These are phyloP conservation scores for Leptinotarsa peninsularis DNA, from an alignment of 2,888 invertebrate species.

Conservation along the genomic window DNA sequence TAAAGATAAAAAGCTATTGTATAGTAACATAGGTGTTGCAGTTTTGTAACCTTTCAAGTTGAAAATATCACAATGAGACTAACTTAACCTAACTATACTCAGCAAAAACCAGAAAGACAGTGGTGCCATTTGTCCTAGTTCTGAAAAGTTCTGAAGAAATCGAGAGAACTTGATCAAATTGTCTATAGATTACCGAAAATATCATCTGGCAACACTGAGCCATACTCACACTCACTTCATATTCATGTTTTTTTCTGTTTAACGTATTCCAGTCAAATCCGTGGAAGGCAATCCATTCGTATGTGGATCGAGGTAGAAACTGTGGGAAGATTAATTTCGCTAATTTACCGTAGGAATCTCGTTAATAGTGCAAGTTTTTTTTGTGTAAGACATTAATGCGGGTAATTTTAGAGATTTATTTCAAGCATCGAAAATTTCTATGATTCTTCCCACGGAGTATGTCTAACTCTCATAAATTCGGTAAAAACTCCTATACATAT, in stretches of 20 bases:
- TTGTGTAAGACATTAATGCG: not conserved
- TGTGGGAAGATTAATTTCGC: slow-evolving; percentile 13
- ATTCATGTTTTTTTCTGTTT: slow-evolving; percentile 27
- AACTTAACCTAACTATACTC: too few relatives aligned
- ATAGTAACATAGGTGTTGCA: too few relatives aligned
- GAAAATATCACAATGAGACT: too few relatives aligned
- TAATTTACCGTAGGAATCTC: not conserved
- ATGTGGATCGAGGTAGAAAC: slow-evolving; percentile 8
- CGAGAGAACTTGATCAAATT: too few relatives aligned
- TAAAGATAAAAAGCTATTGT: too few relatives aligned
- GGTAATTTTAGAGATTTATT: not conserved
- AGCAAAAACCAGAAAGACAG: too few relatives aligned
- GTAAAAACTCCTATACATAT: too few relatives aligned
- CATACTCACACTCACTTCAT: slow-evolving; percentile 19
- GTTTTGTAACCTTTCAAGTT: too few relatives aligned
- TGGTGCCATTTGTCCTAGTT: too few relatives aligned
- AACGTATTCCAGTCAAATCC: slow-evolving; percentile 1
- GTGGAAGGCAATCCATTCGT: not conserved
- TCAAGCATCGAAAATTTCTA: not conserved
- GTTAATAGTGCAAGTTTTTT: not conserved
- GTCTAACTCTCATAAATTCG: not conserved
- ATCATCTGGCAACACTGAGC: too few relatives aligned
- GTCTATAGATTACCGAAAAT: too few relatives aligned
- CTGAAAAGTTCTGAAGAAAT: too few relatives aligned
- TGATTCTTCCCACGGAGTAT: not conserved